Conservation (phyloP, 2,113 vertebrate species). For the Notiomystis cincta region DNA sequence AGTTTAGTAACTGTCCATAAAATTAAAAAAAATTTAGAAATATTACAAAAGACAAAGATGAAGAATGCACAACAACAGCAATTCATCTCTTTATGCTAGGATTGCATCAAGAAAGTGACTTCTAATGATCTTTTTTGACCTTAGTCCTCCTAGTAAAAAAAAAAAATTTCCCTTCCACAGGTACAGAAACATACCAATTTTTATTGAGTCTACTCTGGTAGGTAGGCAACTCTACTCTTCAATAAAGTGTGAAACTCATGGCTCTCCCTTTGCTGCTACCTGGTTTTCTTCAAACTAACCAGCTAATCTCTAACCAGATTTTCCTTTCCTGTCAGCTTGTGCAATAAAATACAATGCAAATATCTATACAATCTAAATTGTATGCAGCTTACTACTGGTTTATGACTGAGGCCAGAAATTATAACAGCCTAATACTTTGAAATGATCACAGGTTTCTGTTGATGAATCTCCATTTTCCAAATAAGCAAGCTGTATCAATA, state of each 20-base stretch:
- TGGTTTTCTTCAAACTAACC: neutral
- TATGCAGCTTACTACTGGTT: neutral
- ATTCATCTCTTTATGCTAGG: neutral
- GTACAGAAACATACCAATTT: rapidly evolving
- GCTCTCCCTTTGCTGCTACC: neutral
- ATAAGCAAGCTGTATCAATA: neutral
- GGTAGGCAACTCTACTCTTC: neutral
- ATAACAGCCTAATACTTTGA: neutral
- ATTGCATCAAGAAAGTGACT: rapidly evolving
- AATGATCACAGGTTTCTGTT: neutral
- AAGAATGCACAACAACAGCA: neutral
- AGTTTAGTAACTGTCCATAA: neutral
- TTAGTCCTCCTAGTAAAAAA: neutral
- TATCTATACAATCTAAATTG: neutral
- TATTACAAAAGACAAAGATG: neutral
- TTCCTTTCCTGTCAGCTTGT: neutral
- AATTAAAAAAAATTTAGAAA: neutral
- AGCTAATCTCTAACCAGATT: neutral
- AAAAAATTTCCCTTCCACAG: neutral
- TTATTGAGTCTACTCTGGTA: neutral
- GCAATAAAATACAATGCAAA: neutral
- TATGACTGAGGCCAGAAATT: neutral
- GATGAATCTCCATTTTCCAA: neutral
- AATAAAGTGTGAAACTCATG: neutral
- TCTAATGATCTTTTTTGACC: neutral